Base-by-base conservation (phyloP, 2,888 invertebrate species). In the Drosophila planitibia region DNA sequence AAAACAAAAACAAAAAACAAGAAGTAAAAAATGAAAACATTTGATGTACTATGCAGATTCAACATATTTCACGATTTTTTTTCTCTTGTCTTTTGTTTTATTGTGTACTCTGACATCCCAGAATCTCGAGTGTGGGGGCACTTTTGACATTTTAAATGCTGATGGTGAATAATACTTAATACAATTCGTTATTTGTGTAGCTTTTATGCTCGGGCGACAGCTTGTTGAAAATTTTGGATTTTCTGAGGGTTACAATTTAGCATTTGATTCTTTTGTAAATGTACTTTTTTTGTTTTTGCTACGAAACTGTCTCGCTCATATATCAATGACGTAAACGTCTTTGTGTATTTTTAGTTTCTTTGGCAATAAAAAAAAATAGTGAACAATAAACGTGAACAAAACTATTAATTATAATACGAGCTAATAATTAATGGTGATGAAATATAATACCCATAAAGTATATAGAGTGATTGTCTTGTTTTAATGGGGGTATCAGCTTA, bases 61-160 rank as follows among this genome's bases (percentile, higher is more conserved):
- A 67, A 75, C 78, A 78, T 65, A 66, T 49, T 70, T 60, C 64
- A 60, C 54, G 66, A 51, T 53, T 51, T 39, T 57, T 47, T 47
- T 55, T n/a, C 1, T 28, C 4, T 37, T 37, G 22, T 32, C 52
- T 32, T 32, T n/a, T 14, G 5, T 1, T 6, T 4, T 52, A 32
- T 52, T 61, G 28, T 57, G 51, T 41, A 55, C 37, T 41, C 35
- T 49, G 47, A 25, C 59, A 53, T 33, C 41, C 41, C 44, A 55
- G 32, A 68, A 33, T 44, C 28, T 37, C 9, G 55, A 60, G 73
- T 70, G 80, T 57, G 69, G 77, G 74, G 76, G 77, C 54, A 72
- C 72, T 78, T 75, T 75, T 80, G 80, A 85, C 86, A 86, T 84
- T 85, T 83, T 64, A 70, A 82, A 76, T 71, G 63, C 73, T 64